Evolutionary conservation across 2,113 vertebrate species (phyloP).

Genomic region (Mus spicilegus): DNA sequence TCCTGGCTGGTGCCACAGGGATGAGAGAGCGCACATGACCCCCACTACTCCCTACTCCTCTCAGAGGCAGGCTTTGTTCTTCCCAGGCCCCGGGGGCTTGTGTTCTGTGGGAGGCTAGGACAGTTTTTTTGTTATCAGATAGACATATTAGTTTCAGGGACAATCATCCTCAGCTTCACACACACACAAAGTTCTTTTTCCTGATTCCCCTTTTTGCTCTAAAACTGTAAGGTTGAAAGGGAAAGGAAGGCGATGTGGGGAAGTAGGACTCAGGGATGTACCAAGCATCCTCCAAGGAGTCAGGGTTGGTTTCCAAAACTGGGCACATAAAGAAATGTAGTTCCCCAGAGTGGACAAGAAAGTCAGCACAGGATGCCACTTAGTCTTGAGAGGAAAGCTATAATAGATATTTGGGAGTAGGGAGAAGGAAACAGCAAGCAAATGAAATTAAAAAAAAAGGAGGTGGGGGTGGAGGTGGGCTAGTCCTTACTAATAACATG

Average conservation of each 20-base stretch:
- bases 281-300: background rate
- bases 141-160: slow-evolving; percentile 87
- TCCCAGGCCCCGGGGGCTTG: slow-evolving; percentile 81
- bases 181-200: slow-evolving; percentile 83
- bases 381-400: slow-evolving; percentile 56
- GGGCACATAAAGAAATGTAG: background rate
- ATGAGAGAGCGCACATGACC: slow-evolving; percentile 82
- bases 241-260: background rate
- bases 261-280: background rate
- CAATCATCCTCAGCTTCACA: slow-evolving; percentile 81
- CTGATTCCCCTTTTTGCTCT: slow-evolving; percentile 81
- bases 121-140: slow-evolving; percentile 88
- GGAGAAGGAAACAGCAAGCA: background rate
- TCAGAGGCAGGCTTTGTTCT: slow-evolving; percentile 89
- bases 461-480: slow-evolving; percentile 17
- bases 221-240: slow-evolving; percentile 83
- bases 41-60: slow-evolving; percentile 71
- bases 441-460: slow-evolving; percentile 59
- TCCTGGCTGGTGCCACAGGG: slow-evolving; percentile 86
- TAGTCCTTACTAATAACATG: slow-evolving; percentile 76
- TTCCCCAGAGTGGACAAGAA: background rate
- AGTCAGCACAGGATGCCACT: background rate
- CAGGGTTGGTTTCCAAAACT: slow-evolving; percentile 15
- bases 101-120: slow-evolving; percentile 85
- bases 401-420: slow-evolving; percentile 33